phyloP scores from a whole-genome alignment of 2,113 vertebrate species.

The Scytalopus superciliaris region DNA sequence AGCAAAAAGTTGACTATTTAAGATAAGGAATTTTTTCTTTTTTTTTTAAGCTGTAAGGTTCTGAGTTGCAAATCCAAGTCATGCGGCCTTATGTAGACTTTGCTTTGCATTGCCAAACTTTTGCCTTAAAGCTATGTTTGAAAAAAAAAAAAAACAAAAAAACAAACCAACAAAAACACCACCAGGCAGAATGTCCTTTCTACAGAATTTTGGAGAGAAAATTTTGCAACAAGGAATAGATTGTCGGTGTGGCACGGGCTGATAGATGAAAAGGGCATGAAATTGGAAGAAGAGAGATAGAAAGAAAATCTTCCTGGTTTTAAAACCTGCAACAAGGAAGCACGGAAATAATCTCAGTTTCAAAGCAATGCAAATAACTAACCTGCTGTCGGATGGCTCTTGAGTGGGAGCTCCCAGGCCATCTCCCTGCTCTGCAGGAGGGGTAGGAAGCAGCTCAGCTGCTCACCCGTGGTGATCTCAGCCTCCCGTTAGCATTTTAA shows the following conservation, averaged over 20 bases:
- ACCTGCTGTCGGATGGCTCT: background rate
- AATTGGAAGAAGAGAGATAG: background rate
- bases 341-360: background rate
- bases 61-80: constrained; percentile 75
- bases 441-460: background rate
- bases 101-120: constrained; percentile 86
- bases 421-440: background rate
- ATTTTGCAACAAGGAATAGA: background rate
- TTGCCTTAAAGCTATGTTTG: constrained; percentile 88
- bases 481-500: background rate
- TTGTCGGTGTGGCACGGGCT: background rate
- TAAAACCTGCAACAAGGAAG: background rate
- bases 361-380: constrained; percentile 50
- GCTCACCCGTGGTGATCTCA: background rate
- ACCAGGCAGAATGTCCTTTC: constrained; percentile 68
- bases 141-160: background rate
- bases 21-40: background rate
- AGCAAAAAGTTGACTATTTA: constrained; percentile 26
- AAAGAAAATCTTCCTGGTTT: background rate
- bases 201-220: background rate
- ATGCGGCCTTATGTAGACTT: constrained; percentile 94
- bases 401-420: background rate
- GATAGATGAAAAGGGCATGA: background rate
- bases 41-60: constrained; percentile 63
- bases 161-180: background rate